Evolutionary conservation across 2,888 invertebrate species (phyloP).

Genomic region (Callimorpha dominula): DNA sequence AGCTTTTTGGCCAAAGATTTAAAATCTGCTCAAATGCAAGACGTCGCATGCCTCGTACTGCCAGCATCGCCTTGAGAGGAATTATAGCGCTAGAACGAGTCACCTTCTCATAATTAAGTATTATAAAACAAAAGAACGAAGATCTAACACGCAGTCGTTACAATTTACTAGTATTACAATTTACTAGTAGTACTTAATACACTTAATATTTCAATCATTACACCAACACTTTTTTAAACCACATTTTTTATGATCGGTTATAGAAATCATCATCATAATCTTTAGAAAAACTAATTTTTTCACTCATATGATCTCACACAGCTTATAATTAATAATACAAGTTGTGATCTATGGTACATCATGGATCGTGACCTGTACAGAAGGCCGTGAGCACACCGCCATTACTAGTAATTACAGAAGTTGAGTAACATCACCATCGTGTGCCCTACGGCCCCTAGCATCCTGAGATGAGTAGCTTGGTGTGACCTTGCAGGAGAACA

Average conservation of each 20-base stretch:
- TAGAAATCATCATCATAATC: background rate
- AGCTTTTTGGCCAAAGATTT: too few species aligned
- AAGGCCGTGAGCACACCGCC: slow-evolving; percentile 37
- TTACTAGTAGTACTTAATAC: too few species aligned
- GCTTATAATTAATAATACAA: slow-evolving; percentile 9
- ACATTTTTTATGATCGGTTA: background rate
- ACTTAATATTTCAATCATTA: background rate
- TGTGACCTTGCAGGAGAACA: slow-evolving; percentile 11
- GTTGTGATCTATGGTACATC: slow-evolving; percentile 12
- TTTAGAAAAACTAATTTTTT: background rate
- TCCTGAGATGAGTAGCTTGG: slow-evolving; percentile 23
- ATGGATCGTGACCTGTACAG: slow-evolving; percentile 27
- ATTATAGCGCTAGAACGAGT: too few species aligned
- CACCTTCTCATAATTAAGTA: too few species aligned
- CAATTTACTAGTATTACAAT: too few species aligned
- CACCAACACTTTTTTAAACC: background rate
- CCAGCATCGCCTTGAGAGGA: too few species aligned
- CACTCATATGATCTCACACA: slow-evolving; percentile 1
- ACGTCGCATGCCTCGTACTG: too few species aligned
- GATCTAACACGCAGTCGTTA: too few species aligned
- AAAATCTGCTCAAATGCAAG: too few species aligned
- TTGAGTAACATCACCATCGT: slow-evolving; percentile 37
- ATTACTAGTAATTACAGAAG: slow-evolving; percentile 38
- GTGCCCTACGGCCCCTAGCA: slow-evolving; percentile 32
- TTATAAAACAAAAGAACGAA: too few species aligned